A percentile compares a stretch with the other conserved stretches of the same genome.
Conservation (phyloP, 1,140 invertebrate species). For the Andricus grossulariae region DNA sequence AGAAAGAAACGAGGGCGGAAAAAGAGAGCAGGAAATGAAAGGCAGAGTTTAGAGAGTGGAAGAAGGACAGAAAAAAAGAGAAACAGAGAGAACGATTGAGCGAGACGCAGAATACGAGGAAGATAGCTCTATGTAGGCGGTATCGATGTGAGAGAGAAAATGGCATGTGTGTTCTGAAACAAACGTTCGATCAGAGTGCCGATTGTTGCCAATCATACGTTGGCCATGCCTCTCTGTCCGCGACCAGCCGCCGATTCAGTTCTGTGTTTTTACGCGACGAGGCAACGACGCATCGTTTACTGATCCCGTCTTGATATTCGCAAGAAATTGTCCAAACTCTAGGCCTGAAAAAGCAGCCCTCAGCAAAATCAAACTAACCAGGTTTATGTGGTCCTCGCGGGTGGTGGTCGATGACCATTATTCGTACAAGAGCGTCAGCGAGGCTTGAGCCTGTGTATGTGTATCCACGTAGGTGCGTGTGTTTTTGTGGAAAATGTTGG, state of each 20-base stretch:
- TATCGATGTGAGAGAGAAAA: slow-evolving; percentile 33
- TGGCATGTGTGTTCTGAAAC: slow-evolving; percentile 65
- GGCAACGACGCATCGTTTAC: slow-evolving; percentile 52
- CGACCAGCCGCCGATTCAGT: slow-evolving; percentile 66
- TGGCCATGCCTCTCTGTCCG: slow-evolving; percentile 63
- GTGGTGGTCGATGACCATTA: slow-evolving; percentile 8
- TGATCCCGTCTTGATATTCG: slow-evolving; percentile 33
- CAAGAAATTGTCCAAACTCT: background rate
- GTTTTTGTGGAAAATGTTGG: slow-evolving; percentile 35
- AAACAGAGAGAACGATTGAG: slow-evolving; percentile 45
- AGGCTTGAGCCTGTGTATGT: slow-evolving; percentile 45
- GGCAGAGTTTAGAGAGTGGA: slow-evolving; percentile 29
- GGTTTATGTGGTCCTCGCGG: background rate
- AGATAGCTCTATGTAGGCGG: slow-evolving; percentile 36
- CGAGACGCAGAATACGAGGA: slow-evolving; percentile 34
- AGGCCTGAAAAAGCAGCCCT: background rate
- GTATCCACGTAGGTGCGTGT: slow-evolving; percentile 21
- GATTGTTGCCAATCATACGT: slow-evolving; percentile 75
- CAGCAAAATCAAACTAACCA: background rate
- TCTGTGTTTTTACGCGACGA: slow-evolving; percentile 70
- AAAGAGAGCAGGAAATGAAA: slow-evolving; percentile 35
- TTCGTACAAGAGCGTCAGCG: slow-evolving; percentile 27
- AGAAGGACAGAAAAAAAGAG: slow-evolving; percentile 17
- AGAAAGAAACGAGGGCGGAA: background rate
- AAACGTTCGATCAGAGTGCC: slow-evolving; percentile 74